Evolutionary conservation across 2,113 vertebrate species (phyloP).

Genomic region (Uropsilus gracilis): DNA sequence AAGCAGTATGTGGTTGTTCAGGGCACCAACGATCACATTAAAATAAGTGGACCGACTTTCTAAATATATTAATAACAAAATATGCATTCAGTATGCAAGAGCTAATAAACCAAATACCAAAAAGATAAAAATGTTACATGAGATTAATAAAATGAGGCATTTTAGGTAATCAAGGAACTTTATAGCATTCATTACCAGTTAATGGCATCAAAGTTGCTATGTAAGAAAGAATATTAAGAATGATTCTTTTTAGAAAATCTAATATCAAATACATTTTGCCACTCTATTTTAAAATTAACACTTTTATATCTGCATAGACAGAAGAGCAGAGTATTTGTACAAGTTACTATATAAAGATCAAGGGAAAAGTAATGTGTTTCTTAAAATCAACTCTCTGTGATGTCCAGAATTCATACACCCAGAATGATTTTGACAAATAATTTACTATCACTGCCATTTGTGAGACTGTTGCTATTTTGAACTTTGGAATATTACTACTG

Average conservation of each 20-base stretch:
- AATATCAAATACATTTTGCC: background rate
- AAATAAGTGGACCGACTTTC: constrained; percentile 8
- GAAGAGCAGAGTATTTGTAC: background rate
- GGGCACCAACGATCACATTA: background rate
- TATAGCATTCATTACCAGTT: background rate
- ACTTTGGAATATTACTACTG: background rate
- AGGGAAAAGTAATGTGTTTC: background rate
- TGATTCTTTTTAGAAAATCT: background rate
- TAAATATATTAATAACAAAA: background rate
- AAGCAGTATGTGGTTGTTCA: background rate
- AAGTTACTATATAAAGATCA: background rate
- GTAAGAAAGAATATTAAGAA: background rate
- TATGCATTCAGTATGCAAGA: background rate
- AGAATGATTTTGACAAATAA: background rate
- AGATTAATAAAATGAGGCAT: constrained; percentile 24
- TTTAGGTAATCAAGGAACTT: background rate
- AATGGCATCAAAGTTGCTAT: background rate
- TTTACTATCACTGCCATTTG: background rate
- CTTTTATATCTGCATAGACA: background rate
- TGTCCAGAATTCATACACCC: background rate
- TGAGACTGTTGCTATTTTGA: background rate
- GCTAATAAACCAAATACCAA: background rate
- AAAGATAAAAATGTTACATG: background rate
- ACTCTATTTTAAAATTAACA: background rate
- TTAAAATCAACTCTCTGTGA: background rate